Percentiles rank a stretch among this genome's conserved stretches.
phyloP scores from a whole-genome alignment of 2,113 vertebrate genomes.

The Mastomys natalensis region DNA sequence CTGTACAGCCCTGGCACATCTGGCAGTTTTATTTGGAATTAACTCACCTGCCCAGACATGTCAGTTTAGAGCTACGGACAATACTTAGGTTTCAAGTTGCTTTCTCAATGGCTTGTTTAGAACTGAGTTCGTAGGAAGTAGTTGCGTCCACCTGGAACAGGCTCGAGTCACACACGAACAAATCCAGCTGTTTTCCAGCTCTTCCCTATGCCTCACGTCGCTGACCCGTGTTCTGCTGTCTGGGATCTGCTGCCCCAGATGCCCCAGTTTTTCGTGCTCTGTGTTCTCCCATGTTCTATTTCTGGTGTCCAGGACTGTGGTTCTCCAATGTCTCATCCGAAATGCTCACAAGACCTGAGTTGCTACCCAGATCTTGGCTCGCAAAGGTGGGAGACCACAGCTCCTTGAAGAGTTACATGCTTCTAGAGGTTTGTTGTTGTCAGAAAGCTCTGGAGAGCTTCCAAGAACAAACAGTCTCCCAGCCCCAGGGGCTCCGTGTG shows the following conservation, averaged over 20 bases:
- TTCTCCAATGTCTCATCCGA: not conserved
- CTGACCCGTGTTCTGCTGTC: not conserved
- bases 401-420: not conserved
- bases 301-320: not conserved
- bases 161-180: not conserved
- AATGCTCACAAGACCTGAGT: not conserved
- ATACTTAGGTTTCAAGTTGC: not conserved
- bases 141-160: not conserved
- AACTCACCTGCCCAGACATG: not conserved
- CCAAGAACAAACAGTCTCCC: not conserved
- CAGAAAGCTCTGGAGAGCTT: not conserved
- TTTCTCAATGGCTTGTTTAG: not conserved
- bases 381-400: not conserved
- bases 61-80: slow-evolving; percentile 30
- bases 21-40: not conserved
- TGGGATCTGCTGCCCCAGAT: not conserved
- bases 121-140: slow-evolving; percentile 19
- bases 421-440: not conserved
- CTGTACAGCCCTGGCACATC: not conserved
- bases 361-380: not conserved
- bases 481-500: not conserved
- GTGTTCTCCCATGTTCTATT: not conserved
- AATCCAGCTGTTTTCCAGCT: not conserved
- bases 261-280: too few relatives aligned
- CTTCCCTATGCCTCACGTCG: not conserved